These are phyloP conservation scores for Caracal caracal DNA, from an alignment of 2,113 vertebrate genomes.

Conservation along the genomic window DNA sequence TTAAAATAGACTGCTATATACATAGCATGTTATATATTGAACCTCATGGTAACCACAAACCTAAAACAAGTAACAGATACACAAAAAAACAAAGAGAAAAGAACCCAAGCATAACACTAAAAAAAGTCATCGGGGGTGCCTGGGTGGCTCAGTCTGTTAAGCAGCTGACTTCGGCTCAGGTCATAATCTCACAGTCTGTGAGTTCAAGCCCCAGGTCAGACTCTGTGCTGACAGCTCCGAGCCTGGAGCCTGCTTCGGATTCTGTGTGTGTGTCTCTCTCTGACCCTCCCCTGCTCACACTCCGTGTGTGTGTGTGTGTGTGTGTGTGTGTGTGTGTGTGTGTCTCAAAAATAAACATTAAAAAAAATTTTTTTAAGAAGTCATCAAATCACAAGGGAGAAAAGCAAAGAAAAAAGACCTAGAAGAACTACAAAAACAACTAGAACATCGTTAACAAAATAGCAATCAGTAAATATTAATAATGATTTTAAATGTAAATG, in stretches of 20 bases:
- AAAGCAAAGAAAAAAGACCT: background rate
- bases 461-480: background rate
- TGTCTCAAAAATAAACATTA: too few relatives aligned
- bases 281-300: too few relatives aligned
- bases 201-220: too few relatives aligned
- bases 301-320: too few relatives aligned
- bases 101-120: background rate
- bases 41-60: background rate
- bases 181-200: too few relatives aligned
- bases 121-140: background rate
- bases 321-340: too few relatives aligned
- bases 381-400: background rate
- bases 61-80: background rate
- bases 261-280: too few relatives aligned
- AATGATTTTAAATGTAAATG: background rate
- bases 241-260: too few relatives aligned
- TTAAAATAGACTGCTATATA: background rate
- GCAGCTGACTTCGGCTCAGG: too few relatives aligned
- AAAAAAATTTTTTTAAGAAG: too few relatives aligned
- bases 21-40: background rate
- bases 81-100: background rate
- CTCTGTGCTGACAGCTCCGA: too few relatives aligned
- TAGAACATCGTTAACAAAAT: background rate
- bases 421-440: background rate
- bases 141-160: too few relatives aligned